Evolutionary conservation across 2,113 vertebrate species (phyloP).

Genomic region (Choloepus hoffmanni): DNA sequence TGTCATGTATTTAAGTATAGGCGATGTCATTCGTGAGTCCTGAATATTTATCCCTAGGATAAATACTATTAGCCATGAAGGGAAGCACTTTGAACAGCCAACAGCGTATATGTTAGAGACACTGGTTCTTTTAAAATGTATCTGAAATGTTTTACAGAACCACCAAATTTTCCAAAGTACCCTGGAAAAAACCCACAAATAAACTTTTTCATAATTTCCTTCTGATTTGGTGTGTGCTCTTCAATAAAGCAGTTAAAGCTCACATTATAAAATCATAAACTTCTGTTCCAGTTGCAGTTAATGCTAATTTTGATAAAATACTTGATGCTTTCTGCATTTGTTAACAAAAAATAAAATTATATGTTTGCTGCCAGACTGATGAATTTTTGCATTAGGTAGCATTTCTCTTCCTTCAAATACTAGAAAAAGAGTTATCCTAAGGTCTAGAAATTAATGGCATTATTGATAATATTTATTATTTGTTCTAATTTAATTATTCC

Average conservation of each 20-base stretch:
- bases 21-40: not conserved
- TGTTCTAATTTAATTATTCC: constrained; percentile 40
- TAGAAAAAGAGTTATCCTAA: not conserved
- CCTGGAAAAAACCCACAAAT: not conserved
- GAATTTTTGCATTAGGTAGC: not conserved
- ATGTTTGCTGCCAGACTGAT: not conserved
- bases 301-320: constrained; percentile 33
- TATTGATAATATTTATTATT: constrained; percentile 48
- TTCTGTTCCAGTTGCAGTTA: constrained; percentile 22
- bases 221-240: not conserved
- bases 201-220: not conserved
- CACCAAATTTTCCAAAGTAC: not conserved
- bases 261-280: not conserved
- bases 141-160: not conserved
- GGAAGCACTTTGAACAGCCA: not conserved
- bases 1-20: not conserved
- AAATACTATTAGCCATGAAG: not conserved
- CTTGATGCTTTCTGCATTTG: not conserved
- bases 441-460: constrained; percentile 1
- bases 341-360: constrained; percentile 9
- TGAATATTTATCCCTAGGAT: not conserved
- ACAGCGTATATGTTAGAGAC: not conserved
- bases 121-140: not conserved
- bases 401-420: constrained; percentile 30
- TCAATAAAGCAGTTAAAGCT: constrained; percentile 17